Evolutionary conservation across 2,113 vertebrate genomes (phyloP).

Genomic region (Mus musculus): GRCm39 chr1:75054001-75054500

Average conservation of each 20-base stretch:
- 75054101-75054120: slow-evolving; percentile 54
- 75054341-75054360: neutral
- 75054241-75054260: slow-evolving; percentile 9
- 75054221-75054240: slow-evolving; percentile 32
- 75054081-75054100: slow-evolving; percentile 65
- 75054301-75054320: neutral
- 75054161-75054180: slow-evolving; percentile 42
- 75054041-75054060: slow-evolving; percentile 77
- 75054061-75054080: slow-evolving; percentile 73
- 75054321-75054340: neutral
- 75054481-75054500: slow-evolving; percentile 2
- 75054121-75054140: slow-evolving; percentile 1
- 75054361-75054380: neutral
- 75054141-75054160: slow-evolving; percentile 29
- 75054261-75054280: slow-evolving; percentile 17
- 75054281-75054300: neutral
- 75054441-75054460: slow-evolving; percentile 32
- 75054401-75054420: neutral
- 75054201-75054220: slow-evolving; percentile 48
- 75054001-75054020: slow-evolving; percentile 90
- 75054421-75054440: slow-evolving; percentile 15
- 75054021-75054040: slow-evolving; percentile 91
- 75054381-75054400: slow-evolving; percentile 1
- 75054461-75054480: neutral
- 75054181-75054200: neutral